Evolutionary conservation across 2,113 vertebrate genomes (phyloP).

Genomic region (Pipa parva): DNA sequence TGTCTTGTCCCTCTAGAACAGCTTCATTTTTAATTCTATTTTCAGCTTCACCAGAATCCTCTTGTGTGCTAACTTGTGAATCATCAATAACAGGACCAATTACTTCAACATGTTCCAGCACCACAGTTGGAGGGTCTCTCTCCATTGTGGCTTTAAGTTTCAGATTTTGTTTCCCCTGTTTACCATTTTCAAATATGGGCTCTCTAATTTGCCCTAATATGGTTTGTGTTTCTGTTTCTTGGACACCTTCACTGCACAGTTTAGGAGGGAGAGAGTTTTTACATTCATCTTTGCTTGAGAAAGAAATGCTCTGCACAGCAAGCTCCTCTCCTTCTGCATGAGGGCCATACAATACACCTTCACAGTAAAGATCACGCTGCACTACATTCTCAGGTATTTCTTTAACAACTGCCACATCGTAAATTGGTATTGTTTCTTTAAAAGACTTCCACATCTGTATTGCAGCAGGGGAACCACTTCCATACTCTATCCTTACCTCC

Average conservation of each 20-base stretch:
- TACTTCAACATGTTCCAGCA: slow-evolving; percentile 42
- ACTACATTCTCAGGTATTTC: slow-evolving; percentile 45
- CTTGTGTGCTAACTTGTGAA: slow-evolving; percentile 37
- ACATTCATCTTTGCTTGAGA: slow-evolving; percentile 45
- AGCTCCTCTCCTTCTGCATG: slow-evolving; percentile 37
- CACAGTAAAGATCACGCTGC: slow-evolving; percentile 48
- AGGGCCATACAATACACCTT: slow-evolving; percentile 47
- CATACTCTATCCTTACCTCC: slow-evolving; percentile 52
- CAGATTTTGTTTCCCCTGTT: slow-evolving; percentile 18
- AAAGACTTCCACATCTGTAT: slow-evolving; percentile 58
- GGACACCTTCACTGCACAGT: slow-evolving; percentile 30
- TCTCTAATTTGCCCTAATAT: slow-evolving; percentile 30
- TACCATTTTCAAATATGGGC: slow-evolving; percentile 43
- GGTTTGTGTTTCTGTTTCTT: slow-evolving; percentile 43
- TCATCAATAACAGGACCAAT: slow-evolving; percentile 37
- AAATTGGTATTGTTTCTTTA: slow-evolving; percentile 56
- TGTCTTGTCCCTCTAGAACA: slow-evolving; percentile 37
- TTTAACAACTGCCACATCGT: slow-evolving; percentile 49
- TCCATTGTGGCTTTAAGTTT: slow-evolving; percentile 20
- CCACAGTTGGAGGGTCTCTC: slow-evolving; percentile 33
- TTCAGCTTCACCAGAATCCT: slow-evolving; percentile 42
- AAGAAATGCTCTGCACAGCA: slow-evolving; percentile 34
- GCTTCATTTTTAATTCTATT: slow-evolving; percentile 44
- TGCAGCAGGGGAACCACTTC: slow-evolving; percentile 49
- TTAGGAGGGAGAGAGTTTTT: slow-evolving; percentile 28